Evolutionary conservation across 2,113 vertebrate species (phyloP).

Genomic region (Bos javanicus): DNA sequence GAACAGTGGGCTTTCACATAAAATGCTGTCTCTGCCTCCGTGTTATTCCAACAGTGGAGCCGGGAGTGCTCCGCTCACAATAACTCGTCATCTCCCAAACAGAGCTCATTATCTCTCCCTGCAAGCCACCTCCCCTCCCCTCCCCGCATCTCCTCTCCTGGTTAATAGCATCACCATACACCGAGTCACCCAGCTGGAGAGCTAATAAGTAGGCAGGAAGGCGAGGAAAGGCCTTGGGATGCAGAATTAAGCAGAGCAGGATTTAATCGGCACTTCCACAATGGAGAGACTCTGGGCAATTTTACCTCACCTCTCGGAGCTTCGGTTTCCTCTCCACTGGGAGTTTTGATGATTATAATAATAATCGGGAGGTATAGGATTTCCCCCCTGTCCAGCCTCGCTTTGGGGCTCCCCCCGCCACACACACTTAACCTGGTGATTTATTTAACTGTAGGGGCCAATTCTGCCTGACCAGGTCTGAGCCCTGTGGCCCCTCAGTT

Average conservation of each 20-base stretch:
- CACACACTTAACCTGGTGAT: neutral
- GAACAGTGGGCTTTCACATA: neutral
- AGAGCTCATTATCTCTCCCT: constrained; percentile 46
- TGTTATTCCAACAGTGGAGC: neutral
- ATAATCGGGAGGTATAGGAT: neutral
- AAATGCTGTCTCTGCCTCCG: constrained; percentile 56
- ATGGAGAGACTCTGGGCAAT: neutral
- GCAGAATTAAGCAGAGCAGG: neutral
- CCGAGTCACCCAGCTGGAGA: neutral
- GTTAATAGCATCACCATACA: neutral
- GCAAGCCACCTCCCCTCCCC: constrained; percentile 1
- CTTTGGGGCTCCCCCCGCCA: neutral
- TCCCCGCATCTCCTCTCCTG: neutral
- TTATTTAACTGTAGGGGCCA: neutral
- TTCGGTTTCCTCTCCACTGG: neutral
- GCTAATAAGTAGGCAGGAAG: constrained; percentile 30
- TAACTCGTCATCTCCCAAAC: constrained; percentile 27
- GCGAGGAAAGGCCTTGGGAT: neutral
- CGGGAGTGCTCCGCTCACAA: neutral
- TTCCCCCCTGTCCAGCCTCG: neutral
- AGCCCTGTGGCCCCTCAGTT: fast-evolving
- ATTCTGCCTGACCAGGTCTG: neutral
- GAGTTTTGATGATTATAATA: neutral
- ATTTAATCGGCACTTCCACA: neutral
- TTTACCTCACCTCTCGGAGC: neutral